Evolutionary conservation across 2,888 invertebrate species (phyloP), one percentile per base, ranked within the genome.

Genomic region (Zaprionus lineosus): DNA sequence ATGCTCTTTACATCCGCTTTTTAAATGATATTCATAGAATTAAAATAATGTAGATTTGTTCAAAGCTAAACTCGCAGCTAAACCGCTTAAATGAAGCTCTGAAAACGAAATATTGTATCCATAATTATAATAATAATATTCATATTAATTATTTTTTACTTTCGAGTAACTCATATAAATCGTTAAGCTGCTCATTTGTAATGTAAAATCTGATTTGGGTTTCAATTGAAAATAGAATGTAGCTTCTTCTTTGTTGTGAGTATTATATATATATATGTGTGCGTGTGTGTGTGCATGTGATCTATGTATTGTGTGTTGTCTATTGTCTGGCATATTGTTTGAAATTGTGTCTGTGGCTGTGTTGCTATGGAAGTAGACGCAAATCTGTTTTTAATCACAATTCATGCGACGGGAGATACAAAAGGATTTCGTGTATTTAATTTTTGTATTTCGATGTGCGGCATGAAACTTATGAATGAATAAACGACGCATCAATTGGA

Each of bases 301-400:
- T 21, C n/a, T 4, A n/a, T 24, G 24, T n/a, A n/a, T n/a, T n/a
- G n/a, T n/a, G n/a, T n/a, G n/a, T n/a, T n/a, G n/a, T n/a, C n/a
- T n/a, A n/a, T 24, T 24, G 24, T 24, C 24, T 8, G 24, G 24
- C 6, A 7, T n/a, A n/a, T 3, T 9, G 18, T 7, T 39, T 24
- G 8, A 26, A 28, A 31, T 33, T 46, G 7, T 43, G 58, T 31
- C 14, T 39, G n/a, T n/a, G n/a, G 46, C 1, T 28, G 9, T 31
- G 28, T 41, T 53, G 15, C 41, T 18, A 41, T 9, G 33, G 3
- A 57, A 71, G 74, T 61, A 29, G 19, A 36, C 6, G 26, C 14
- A 64, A 74, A 77, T 68, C 68, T 53, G 29, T 40, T 21, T 53
- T 58, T 74, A 70, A 74, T 71, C 70, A 56, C 40, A 67, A 4